These are phyloP conservation scores for Oegoconia quadripuncta DNA, from an alignment of 2,888 invertebrate species.

Conservation along the genomic window DNA sequence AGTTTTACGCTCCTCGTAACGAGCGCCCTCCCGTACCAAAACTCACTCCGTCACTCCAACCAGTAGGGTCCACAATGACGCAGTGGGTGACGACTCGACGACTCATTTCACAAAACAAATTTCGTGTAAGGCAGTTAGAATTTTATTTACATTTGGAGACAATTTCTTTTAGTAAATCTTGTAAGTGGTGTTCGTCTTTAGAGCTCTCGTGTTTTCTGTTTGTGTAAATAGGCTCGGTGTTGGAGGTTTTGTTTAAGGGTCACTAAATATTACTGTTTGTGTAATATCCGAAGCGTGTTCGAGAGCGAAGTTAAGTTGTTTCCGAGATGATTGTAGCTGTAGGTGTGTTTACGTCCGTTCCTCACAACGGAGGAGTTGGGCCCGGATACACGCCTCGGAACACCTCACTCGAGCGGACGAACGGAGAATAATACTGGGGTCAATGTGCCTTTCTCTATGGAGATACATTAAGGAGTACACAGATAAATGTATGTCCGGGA, in stretches of 20 bases:
- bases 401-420: too few relatives aligned
- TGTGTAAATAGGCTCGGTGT: neutral
- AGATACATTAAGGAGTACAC: too few relatives aligned
- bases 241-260: neutral
- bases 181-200: slow-evolving; percentile 8
- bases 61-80: neutral
- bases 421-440: too few relatives aligned
- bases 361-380: too few relatives aligned
- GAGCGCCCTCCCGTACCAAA: neutral
- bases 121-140: slow-evolving; percentile 15
- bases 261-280: slow-evolving; percentile 2
- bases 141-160: slow-evolving; percentile 19
- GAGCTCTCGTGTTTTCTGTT: slow-evolving; percentile 3
- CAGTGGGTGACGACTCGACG: neutral
- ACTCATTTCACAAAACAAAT: slow-evolving; percentile 18
- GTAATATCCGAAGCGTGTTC: slow-evolving; percentile 7
- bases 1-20: slow-evolving; percentile 34
- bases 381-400: too few relatives aligned
- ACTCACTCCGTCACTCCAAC: neutral
- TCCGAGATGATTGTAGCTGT: slow-evolving; percentile 1
- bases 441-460: too few relatives aligned
- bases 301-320: slow-evolving; percentile 7
- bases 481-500: too few relatives aligned
- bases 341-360: neutral
- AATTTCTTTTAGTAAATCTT: slow-evolving; percentile 18